Evolutionary conservation across 2,888 invertebrate species (phyloP).

Genomic region (Drosophila rubida): DNA sequence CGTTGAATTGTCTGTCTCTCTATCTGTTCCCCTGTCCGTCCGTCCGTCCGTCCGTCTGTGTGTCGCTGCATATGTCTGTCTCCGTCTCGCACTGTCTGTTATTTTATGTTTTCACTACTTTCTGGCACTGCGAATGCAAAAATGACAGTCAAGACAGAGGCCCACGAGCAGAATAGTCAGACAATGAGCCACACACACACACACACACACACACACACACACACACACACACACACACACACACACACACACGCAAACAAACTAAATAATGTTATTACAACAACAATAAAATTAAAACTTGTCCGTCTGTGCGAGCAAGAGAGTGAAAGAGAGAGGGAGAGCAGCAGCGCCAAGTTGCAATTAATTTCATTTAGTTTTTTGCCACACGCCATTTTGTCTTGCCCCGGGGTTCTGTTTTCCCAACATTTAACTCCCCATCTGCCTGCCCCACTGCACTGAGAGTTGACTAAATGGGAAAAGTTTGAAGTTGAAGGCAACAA

Average conservation of each 20-base stretch:
- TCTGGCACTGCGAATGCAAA: slow-evolving; percentile 65
- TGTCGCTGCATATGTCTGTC: slow-evolving; percentile 4
- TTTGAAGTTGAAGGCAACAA: slow-evolving; percentile 74
- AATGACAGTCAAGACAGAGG: slow-evolving; percentile 59
- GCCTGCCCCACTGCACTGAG: slow-evolving; percentile 31
- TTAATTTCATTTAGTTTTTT: slow-evolving; percentile 80
- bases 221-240: slow-evolving; percentile 37
- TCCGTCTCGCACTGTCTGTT: slow-evolving; percentile 38
- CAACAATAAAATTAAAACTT: slow-evolving; percentile 77
- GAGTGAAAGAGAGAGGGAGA: slow-evolving; percentile 46
- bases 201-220: too few relatives aligned
- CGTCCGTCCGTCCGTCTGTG: neutral
- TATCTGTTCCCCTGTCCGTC: slow-evolving; percentile 10
- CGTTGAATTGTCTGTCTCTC: slow-evolving; percentile 55
- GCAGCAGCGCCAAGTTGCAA: slow-evolving; percentile 67
- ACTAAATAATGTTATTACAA: slow-evolving; percentile 78
- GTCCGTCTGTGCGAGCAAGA: slow-evolving; percentile 22
- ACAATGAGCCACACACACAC: slow-evolving; percentile 44
- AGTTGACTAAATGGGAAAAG: slow-evolving; percentile 79
- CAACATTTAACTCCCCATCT: slow-evolving; percentile 1
- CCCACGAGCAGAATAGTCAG: slow-evolving; percentile 20
- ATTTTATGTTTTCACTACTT: slow-evolving; percentile 68
- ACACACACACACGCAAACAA: slow-evolving; percentile 26
- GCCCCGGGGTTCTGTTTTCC: slow-evolving; percentile 14
- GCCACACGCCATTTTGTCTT: slow-evolving; percentile 66